Evolutionary conservation across 2,113 vertebrate species (phyloP).

Genomic region (Embiotoca jacksoni): DNA sequence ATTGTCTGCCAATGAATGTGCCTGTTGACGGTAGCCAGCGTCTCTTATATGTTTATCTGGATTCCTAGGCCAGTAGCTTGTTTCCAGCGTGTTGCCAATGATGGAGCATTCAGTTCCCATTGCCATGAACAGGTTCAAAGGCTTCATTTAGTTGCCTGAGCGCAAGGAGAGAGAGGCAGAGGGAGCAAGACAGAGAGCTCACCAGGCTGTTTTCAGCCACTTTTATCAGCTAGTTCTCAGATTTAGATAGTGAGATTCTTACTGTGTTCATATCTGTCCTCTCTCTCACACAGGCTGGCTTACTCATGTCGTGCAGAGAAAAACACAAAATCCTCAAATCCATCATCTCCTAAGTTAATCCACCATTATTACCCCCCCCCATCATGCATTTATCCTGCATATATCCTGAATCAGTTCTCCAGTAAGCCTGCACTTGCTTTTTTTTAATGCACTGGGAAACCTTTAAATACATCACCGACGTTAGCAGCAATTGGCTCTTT

Average conservation of each 20-base stretch:
- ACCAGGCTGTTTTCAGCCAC: slow-evolving; percentile 60
- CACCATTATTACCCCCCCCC: slow-evolving; percentile 5
- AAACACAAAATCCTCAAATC: slow-evolving; percentile 58
- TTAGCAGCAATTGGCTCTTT: background rate
- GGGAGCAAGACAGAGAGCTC: slow-evolving; percentile 30
- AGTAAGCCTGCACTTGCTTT: background rate
- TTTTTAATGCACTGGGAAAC: background rate
- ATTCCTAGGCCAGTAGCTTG: slow-evolving; percentile 64
- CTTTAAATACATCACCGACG: background rate
- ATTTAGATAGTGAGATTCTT: slow-evolving; percentile 66
- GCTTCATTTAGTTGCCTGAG: slow-evolving; percentile 72
- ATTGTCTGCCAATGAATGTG: slow-evolving; percentile 81
- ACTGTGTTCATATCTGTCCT: slow-evolving; percentile 58
- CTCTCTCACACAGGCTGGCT: slow-evolving; percentile 37
- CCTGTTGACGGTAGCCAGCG: slow-evolving; percentile 71
- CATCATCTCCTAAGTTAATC: slow-evolving; percentile 37
- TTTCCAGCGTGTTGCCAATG: slow-evolving; percentile 61
- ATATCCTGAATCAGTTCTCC: slow-evolving; percentile 28
- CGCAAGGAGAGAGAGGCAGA: slow-evolving; percentile 1
- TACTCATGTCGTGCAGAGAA: slow-evolving; percentile 42
- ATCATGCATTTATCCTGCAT: slow-evolving; percentile 18
- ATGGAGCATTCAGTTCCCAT: slow-evolving; percentile 76
- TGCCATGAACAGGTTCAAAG: slow-evolving; percentile 77
- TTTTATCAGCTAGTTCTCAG: slow-evolving; percentile 68
- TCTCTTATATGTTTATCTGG: slow-evolving; percentile 77